These are phyloP conservation scores for Drosophila rhopaloa DNA, from an alignment of 1,140 invertebrate genomes.

Conservation along the genomic window DNA sequence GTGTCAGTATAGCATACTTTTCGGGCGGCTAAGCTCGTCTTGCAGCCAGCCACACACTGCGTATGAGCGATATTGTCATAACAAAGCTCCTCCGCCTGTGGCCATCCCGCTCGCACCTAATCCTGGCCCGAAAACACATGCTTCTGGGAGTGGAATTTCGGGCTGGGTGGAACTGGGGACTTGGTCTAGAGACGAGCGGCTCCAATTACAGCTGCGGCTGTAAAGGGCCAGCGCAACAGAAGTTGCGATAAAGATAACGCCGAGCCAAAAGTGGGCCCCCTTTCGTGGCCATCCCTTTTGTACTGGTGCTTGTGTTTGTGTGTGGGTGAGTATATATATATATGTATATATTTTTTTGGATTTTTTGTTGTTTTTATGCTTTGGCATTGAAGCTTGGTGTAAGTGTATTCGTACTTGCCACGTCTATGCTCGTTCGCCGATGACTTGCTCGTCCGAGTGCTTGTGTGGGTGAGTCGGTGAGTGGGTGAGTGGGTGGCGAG, in stretches of 20 bases:
- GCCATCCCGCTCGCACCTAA: conserved; percentile 22
- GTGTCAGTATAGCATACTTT: conserved; percentile 37
- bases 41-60: conserved; percentile 17
- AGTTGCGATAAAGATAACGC: conserved; percentile 72
- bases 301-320: conserved; percentile 5
- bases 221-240: conserved; percentile 55
- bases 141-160: conserved; percentile 5
- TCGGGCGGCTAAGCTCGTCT: conserved; percentile 30
- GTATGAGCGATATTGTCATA: conserved; percentile 43
- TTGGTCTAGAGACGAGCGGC: conserved; percentile 32
- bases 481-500: conserved; percentile 29
- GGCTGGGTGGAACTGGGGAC: conserved; percentile 15
- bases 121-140: conserved; percentile 37
- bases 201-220: conserved; percentile 58
- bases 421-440: conserved; percentile 30
- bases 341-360: not conserved
- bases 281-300: conserved; percentile 18
- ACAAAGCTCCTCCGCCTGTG: conserved; percentile 6
- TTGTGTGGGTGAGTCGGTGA: conserved; percentile 21
- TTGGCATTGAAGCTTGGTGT: conserved; percentile 52
- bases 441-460: conserved; percentile 4
- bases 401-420: conserved; percentile 38
- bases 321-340: not conserved
- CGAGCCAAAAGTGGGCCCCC: conserved; percentile 54
- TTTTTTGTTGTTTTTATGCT: conserved; percentile 62